Conservation (phyloP, 2,113 vertebrate species). For the Clupea harengus region DNA sequence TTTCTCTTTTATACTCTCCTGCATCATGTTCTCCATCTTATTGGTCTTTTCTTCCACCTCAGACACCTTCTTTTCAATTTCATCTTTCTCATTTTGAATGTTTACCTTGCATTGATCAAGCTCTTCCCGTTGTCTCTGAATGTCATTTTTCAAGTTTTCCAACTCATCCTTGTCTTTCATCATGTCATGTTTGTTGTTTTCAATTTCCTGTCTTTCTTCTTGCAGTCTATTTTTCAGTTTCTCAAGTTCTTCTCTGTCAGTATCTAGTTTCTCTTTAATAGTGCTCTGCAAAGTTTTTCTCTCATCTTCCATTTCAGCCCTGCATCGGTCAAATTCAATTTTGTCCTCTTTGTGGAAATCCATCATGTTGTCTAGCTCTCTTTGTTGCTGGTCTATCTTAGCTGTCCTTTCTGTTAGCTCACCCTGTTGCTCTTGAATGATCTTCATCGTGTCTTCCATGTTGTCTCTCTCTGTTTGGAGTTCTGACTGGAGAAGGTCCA, state of each 20-base stretch:
- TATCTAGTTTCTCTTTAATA: not conserved
- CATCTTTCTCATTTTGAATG: constrained; percentile 13
- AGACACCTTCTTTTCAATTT: constrained; percentile 1
- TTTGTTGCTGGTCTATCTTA: not conserved
- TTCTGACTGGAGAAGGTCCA: not conserved
- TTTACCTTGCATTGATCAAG: not conserved
- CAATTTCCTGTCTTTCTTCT: not conserved
- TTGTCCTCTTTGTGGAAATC: not conserved
- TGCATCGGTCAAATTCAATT: not conserved
- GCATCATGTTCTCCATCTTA: constrained; percentile 20
- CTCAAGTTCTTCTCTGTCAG: not conserved
- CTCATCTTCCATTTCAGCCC: not conserved
- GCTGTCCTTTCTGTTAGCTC: not conserved
- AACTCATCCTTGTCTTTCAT: not conserved
- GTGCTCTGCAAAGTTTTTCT: not conserved
- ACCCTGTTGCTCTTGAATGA: not conserved
- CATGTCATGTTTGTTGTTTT: not conserved
- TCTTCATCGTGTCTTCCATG: not conserved
- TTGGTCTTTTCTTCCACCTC: constrained; percentile 1
- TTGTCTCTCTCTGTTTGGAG: not conserved
- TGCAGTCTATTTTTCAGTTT: not conserved
- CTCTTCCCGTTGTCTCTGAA: not conserved
- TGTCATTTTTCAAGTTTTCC: not conserved
- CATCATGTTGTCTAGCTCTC: not conserved
- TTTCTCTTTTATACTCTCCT: constrained; percentile 18